Base-by-base conservation (phyloP, 1,140 invertebrate species). In the Elymnias hypermnestra region DNA sequence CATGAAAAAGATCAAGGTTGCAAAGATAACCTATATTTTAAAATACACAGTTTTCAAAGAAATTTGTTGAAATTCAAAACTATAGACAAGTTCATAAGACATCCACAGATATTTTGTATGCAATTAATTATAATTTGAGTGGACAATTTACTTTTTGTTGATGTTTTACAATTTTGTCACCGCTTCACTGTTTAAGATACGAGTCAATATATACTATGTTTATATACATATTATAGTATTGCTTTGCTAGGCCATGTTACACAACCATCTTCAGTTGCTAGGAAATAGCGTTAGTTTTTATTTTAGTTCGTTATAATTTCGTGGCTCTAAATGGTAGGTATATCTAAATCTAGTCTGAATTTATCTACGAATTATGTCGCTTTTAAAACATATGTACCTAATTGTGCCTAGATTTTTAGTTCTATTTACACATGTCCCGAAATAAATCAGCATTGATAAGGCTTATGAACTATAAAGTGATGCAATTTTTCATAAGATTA, bases 331-430 rank as follows among this genome's bases (percentile, higher is more conserved):
- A 35, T 46, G 37, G 60, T 76, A 82, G 68, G 71, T 74, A n/a
- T n/a, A 67, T 68, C 63, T 56, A 67, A 78, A 70, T 83, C 78
- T 83, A 83, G 78, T 83, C 78, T 78, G 72, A 76, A 49, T 52
- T 57, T 44, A 58, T 47, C 51, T 59, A 63, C 49, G 54, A 79
- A 51, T 64, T 69, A 57, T 55, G 55, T 74, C 72, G 72, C 43
- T 56, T 58, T 57, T 43, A 45, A 22, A 10, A 45, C 17, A 22
- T 10, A 22, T 43, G 35, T 39, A 31, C 36, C 44, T 46, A 47
- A 39, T 36, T 9, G 44, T 47, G 36, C 44, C 44, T 47, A 38
- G 21, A 21, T 35, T 39, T 47, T 47, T 26, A 36, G 44, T 47
- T 47, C 36, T 29, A 37, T 36, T 38, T 50, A 44, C 28, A 25